These are phyloP conservation scores for Pseudanteris insignis DNA, from an alignment of 2,888 invertebrate species.

Conservation along the genomic window DNA sequence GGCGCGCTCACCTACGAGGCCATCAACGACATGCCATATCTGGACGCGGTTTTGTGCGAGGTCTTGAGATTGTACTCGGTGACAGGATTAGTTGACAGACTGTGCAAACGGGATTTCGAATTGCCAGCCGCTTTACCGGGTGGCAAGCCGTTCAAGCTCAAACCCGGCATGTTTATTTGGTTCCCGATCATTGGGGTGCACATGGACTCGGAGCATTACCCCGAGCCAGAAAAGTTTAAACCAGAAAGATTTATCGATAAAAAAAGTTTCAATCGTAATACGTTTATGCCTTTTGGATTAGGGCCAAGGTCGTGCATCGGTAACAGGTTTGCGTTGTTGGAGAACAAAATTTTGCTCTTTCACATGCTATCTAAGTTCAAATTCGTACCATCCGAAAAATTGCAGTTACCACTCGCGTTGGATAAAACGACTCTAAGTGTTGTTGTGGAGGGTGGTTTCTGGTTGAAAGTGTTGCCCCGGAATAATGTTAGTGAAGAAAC, in stretches of 20 bases:
- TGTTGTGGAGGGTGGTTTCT: constrained; percentile 18
- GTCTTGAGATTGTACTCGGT: constrained; percentile 59
- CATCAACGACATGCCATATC: constrained; percentile 67
- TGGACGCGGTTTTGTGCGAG: constrained; percentile 69
- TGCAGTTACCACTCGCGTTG: constrained; percentile 46
- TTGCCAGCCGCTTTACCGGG: constrained; percentile 59
- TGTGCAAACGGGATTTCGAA: constrained; percentile 68
- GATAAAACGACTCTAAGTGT: constrained; percentile 14
- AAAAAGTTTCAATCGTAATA: too few species aligned
- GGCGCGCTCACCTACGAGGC: constrained; percentile 65
- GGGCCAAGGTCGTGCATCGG: too few species aligned
- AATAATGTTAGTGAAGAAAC: too few species aligned
- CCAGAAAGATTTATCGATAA: constrained; percentile 52
- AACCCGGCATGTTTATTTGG: constrained; percentile 57
- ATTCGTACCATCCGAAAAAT: constrained; percentile 48
- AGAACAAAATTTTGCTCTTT: constrained; percentile 50
- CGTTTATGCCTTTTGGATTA: too few species aligned
- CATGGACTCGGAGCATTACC: constrained; percentile 57
- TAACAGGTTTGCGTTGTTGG: constrained; percentile 65
- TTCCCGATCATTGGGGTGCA: constrained; percentile 60
- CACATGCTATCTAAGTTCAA: constrained; percentile 47
- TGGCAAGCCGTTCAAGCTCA: constrained; percentile 46
- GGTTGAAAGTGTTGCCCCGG: constrained; percentile 24
- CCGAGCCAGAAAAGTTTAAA: constrained; percentile 61
- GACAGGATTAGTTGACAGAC: constrained; percentile 67